Evolutionary conservation across 2,113 vertebrate genomes (phyloP), one percentile per base, ranked within the genome.

Genomic region (Dascyllus trimaculatus): DNA sequence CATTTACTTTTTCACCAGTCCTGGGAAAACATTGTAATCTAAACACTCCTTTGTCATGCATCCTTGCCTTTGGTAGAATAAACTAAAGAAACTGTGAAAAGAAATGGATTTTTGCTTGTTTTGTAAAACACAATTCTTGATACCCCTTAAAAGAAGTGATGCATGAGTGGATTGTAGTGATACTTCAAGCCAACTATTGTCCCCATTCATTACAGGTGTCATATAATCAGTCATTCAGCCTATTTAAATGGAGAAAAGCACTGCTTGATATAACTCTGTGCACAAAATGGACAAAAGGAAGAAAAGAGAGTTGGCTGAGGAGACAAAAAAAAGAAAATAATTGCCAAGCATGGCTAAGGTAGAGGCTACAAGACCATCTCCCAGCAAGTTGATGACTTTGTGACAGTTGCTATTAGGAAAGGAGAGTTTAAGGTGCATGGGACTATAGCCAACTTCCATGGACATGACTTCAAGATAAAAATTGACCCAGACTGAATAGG

Each of bases 341-440:
- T 14, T 54, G 52, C 24, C 22, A 25, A 54, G 22, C 4, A 25
- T 15, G 13, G 24, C 11, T 14, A 25, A 24, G 52, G 11, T 25
- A 24, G 25, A 25, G 52, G 52, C 52, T 54, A 24, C n/a, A 54
- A 54, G 18, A 19, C 48, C 48, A 51, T 51, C 9, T 21, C n/a
- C 19, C 2, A 43, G 19, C 19, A 54, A 25, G 14, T 15, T 25
- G 52, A 24, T 13, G 24, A 5, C 25, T 22, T 11, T 4, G 52
- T 54, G 52, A 54, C 52, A 54, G 21, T 54, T 8, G 52, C 52
- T 54, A 25, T 54, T 54, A 54, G 52, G 22, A 25, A 24, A 54
- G 13, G 22, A 54, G n/a, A 54, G 22, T 25, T 22, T 25, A 25
- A 54, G 52, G 52, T 14, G 11, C 14, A 54, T 25, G 52, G 52